These are phyloP conservation scores for Agonopterix heracliana DNA, from an alignment of 2,888 invertebrate genomes.

Conservation along the genomic window DNA sequence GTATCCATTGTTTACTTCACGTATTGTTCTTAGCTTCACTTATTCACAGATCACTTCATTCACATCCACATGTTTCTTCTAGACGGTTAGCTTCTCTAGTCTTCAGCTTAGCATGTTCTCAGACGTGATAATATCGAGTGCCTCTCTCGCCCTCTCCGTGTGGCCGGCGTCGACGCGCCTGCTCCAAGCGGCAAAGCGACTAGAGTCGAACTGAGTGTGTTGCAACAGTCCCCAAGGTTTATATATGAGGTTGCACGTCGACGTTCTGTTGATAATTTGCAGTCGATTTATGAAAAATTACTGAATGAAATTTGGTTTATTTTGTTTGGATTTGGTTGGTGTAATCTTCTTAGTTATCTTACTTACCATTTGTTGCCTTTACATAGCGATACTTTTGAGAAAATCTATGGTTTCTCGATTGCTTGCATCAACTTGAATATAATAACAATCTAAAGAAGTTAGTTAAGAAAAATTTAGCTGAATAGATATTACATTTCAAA, in stretches of 20 bases:
- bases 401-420: no score
- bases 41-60: constrained; percentile 70
- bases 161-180: constrained; percentile 69
- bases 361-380: neutral
- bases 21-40: constrained; percentile 44
- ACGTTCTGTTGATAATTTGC: constrained; percentile 35
- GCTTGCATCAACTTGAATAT: no score
- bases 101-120: constrained; percentile 21
- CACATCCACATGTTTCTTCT: constrained; percentile 66
- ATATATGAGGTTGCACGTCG: constrained; percentile 66
- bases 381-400: no score
- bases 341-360: neutral
- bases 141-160: constrained; percentile 76
- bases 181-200: constrained; percentile 77
- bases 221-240: constrained; percentile 69
- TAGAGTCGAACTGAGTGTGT: constrained; percentile 76
- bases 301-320: neutral
- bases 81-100: constrained; percentile 28
- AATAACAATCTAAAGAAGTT: no score
- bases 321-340: neutral
- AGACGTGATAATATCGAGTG: constrained; percentile 29
- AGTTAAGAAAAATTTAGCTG: no score
- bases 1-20: constrained; percentile 64
- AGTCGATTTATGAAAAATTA: constrained; percentile 11
- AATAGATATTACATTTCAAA: no score